phyloP scores from a whole-genome alignment of 2,888 invertebrate species.

The Cyclophora punctaria region DNA sequence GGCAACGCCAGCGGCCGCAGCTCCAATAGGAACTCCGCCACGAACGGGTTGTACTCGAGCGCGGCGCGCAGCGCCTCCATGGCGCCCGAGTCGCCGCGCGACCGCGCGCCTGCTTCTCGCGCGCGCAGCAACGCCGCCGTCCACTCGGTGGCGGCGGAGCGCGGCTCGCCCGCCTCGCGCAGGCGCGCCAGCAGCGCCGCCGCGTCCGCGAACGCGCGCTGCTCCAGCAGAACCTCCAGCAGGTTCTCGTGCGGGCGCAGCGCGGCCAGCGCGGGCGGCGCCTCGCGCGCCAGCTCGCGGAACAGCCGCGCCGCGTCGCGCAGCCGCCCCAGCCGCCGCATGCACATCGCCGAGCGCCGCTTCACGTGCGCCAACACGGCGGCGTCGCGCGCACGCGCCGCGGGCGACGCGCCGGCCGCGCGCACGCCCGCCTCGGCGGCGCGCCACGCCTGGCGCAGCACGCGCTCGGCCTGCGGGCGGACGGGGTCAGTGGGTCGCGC shows the following conservation, averaged over 20 bases:
- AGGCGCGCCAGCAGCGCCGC: conserved; percentile 62
- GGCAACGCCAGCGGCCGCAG: conserved; percentile 96
- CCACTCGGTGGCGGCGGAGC: conserved; percentile 96
- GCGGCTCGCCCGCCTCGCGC: conserved; percentile 95
- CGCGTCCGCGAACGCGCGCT: conserved; percentile 96
- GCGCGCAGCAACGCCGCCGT: conserved; percentile 96
- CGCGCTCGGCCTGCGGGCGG: conserved; percentile 37
- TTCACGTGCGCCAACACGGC: conserved; percentile 96
- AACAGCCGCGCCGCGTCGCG: conserved; percentile 98
- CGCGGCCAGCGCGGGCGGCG: conserved; percentile 95
- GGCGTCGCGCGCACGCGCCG: conserved; percentile 91
- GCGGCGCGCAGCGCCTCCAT: conserved; percentile 83
- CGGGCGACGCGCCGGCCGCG: conserved; percentile 90
- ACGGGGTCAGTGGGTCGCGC: too few relatives aligned
- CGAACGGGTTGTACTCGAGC: conserved; percentile 97
- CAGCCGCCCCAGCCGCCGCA: conserved; percentile 92
- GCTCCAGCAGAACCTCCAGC: conserved; percentile 94
- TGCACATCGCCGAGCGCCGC: conserved; percentile 97
- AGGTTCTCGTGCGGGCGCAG: conserved; percentile 94
- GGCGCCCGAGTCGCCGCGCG: conserved; percentile 86
- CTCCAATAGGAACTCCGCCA: conserved; percentile 96
- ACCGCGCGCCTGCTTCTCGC: conserved; percentile 85
- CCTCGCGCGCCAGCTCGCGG: conserved; percentile 96
- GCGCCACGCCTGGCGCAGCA: conserved; percentile 88
- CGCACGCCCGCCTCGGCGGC: conserved; percentile 93